These are phyloP conservation scores for Scalopus aquaticus DNA, from an alignment of 2,113 vertebrate genomes.

Conservation along the genomic window DNA sequence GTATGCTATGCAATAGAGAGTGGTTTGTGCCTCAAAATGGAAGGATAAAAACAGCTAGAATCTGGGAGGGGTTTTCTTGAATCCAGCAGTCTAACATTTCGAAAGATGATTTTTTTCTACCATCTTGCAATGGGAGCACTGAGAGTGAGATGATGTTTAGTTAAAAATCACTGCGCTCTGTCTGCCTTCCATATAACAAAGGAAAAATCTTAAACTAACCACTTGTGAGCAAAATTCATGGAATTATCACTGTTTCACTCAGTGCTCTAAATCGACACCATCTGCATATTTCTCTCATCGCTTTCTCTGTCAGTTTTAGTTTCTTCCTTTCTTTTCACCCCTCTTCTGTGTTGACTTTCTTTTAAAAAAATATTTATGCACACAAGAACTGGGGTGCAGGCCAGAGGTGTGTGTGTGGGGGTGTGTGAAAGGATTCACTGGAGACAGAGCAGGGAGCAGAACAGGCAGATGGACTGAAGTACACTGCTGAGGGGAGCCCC, in stretches of 20 bases:
- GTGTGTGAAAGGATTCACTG: too few relatives aligned
- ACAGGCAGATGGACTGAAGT: too few relatives aligned
- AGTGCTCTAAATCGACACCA: not conserved
- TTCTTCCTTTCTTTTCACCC: not conserved
- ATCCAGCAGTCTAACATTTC: not conserved
- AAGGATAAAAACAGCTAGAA: not conserved
- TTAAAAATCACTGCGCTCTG: not conserved
- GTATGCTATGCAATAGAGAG: not conserved
- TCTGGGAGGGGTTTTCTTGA: not conserved
- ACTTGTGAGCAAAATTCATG: not conserved
- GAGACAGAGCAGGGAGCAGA: too few relatives aligned
- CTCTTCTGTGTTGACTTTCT: too few relatives aligned
- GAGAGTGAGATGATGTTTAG: not conserved
- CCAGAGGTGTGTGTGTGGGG: too few relatives aligned
- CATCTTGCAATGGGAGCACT: not conserved
- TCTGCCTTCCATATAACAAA: accelerated
- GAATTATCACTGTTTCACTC: not conserved
- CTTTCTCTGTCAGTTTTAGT: not conserved
- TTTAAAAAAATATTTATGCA: too few relatives aligned
- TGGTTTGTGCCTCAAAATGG: not conserved
- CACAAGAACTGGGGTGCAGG: too few relatives aligned
- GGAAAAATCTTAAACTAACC: not conserved
- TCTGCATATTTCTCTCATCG: not conserved
- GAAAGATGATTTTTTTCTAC: not conserved
- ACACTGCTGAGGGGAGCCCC: too few relatives aligned